Percentiles rank a stretch among this genome's conserved stretches.
phyloP scores from a whole-genome alignment of 2,888 invertebrate genomes.

The Campoletis raptor region DNA sequence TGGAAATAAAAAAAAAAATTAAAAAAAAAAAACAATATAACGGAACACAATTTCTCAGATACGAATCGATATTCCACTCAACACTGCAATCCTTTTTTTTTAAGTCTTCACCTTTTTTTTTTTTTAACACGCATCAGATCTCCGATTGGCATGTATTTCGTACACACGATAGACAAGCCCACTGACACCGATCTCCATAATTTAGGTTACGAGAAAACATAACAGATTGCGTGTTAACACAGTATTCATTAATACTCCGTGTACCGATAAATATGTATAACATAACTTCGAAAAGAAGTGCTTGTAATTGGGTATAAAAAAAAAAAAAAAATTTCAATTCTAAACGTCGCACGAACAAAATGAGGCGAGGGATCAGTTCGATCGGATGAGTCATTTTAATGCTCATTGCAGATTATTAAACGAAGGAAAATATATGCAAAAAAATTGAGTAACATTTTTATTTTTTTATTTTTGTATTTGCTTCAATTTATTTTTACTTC shows the following conservation, averaged over 20 bases:
- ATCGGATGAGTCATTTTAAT: constrained; percentile 32
- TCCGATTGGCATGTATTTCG: constrained; percentile 59
- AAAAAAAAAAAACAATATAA: not conserved
- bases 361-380: constrained; percentile 11
- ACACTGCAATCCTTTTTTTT: not conserved
- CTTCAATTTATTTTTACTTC: not conserved
- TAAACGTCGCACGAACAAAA: constrained; percentile 11
- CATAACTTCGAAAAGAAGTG: not conserved
- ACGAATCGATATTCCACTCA: constrained; percentile 36
- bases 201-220: constrained; percentile 67
- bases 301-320: constrained; percentile 10
- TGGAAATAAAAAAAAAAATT: not conserved
- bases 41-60: constrained; percentile 25
- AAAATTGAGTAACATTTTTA: constrained; percentile 23
- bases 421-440: constrained; percentile 25
- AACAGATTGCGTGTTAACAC: constrained; percentile 58
- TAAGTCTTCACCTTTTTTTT: constrained; percentile 3
- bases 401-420: not conserved
- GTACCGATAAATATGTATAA: constrained; percentile 10
- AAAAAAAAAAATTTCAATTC: constrained; percentile 19
- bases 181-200: constrained; percentile 68
- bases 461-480: not conserved
- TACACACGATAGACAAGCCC: constrained; percentile 51
- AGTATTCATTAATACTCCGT: constrained; percentile 15
- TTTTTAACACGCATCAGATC: constrained; percentile 24